Base-by-base conservation (phyloP, 1,140 invertebrate genomes). In the Colletes gigas region DNA sequence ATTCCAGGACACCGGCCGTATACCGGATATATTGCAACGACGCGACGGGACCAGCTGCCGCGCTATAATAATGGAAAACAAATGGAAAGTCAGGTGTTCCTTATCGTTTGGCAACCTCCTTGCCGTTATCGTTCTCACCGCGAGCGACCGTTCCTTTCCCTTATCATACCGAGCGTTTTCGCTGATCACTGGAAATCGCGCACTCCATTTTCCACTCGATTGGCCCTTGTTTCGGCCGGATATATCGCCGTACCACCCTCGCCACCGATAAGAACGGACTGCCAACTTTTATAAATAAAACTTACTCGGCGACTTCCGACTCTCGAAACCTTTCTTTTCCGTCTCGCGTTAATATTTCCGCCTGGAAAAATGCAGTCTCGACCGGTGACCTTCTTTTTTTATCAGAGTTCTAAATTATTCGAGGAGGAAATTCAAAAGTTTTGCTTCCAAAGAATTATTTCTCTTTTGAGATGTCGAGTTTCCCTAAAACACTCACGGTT, bases 11-110 rank as follows among this genome's bases (percentile, higher is more conserved):
- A 19, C 2, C 50, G 10, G 14, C 19, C 15, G 50, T 68, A 65
- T 15, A 14, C 15, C 63, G 15, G 59, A 65, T 72, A 39, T 6
- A 30, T 7, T 10, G 44, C 17, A 50, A 67, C 65, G 65, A 41
- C 67, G 41, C 65, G 14, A 30, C 21, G 30, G 44, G 30, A 47
- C 50, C 50, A 15, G 63, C 52, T 55, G 54, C 17, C 30, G 8
- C 12, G 7, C 44, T 30, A 39, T 72, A 78, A 82, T 73, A 78
- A 70, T 55, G 54, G 62, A 30, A 60, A 82, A 82, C 54, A 79
- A 82, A 82, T 67, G 81, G 75, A 47, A 82, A 78, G 80, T 66
- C 81, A 77, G 67, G 76, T 82, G 62, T 71, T 72, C 47, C 81
- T 82, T 82, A 82, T 82, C 81, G 75, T n/a, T 9, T 30, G 3